A percentile compares a stretch with the other conserved stretches of the same genome.
Evolutionary conservation across 1,140 invertebrate species (phyloP).

Genomic region (Drosophila neocordata): DNA sequence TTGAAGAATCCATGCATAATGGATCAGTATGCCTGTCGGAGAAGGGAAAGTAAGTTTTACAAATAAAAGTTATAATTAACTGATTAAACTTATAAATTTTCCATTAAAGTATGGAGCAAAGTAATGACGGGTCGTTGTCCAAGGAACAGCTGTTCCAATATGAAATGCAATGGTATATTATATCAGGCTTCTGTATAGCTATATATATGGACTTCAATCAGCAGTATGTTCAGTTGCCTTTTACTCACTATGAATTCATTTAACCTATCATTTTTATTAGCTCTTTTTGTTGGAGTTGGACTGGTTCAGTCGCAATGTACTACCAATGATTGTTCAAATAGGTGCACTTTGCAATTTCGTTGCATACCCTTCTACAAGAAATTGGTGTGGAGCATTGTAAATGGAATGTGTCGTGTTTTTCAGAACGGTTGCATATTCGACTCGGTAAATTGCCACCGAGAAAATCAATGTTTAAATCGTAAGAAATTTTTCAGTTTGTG

Average conservation of each 20-base stretch:
- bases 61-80: too few relatives aligned
- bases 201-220: conserved; percentile 10
- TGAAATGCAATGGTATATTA: not conserved
- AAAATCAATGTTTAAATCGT: conserved; percentile 43
- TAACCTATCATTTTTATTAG: conserved; percentile 13
- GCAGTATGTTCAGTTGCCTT: conserved; percentile 21
- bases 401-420: conserved; percentile 41
- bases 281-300: conserved; percentile 7
- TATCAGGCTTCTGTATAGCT: not conserved
- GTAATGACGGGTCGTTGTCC: too few relatives aligned
- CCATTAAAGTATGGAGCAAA: too few relatives aligned
- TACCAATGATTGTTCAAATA: conserved; percentile 31
- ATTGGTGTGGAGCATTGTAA: conserved; percentile 41
- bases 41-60: too few relatives aligned
- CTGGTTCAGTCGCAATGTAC: conserved; percentile 8
- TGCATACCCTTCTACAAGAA: conserved; percentile 42
- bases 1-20: too few relatives aligned
- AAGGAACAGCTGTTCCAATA: too few relatives aligned
- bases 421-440: conserved; percentile 54
- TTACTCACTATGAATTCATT: not conserved
- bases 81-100: too few relatives aligned
- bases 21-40: too few relatives aligned
- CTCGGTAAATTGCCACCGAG: conserved; percentile 42
- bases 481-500: not conserved
- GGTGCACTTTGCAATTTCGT: conserved; percentile 13